phyloP scores from a whole-genome alignment of 30 jellyfish, hydroid and myxozoan species.

The Chrysaora quinquecirrha region DNA sequence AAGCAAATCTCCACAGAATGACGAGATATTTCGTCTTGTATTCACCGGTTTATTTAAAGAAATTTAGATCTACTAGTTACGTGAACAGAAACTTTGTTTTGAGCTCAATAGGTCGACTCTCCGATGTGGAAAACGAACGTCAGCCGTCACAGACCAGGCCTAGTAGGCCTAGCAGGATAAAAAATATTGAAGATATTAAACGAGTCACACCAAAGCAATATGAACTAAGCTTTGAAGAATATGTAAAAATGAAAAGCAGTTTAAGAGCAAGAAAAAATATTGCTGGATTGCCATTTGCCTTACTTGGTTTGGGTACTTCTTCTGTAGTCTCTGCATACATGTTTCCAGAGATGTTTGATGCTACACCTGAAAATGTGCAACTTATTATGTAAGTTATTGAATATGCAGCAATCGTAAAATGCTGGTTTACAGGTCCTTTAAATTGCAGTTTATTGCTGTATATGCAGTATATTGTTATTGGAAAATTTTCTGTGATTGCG shows the following conservation, averaged over 20 bases:
- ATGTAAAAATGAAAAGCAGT: constrained; percentile 67
- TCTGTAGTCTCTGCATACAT: constrained; percentile 93
- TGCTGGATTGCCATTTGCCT: constrained; percentile 95
- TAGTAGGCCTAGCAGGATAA: constrained; percentile 1
- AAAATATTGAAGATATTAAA: constrained; percentile 16
- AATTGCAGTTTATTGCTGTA: too few relatives aligned
- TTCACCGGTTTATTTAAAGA: too few relatives aligned
- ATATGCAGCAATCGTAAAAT: too few relatives aligned
- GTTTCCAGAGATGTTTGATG: constrained; percentile 99
- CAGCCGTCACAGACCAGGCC: background rate
- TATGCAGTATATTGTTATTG: too few relatives aligned
- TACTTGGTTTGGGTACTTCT: constrained; percentile 79
- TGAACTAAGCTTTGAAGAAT: constrained; percentile 77
- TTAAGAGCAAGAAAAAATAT: constrained; percentile 82
- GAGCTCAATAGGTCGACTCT: too few relatives aligned
- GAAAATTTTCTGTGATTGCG: too few relatives aligned
- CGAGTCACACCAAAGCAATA: constrained; percentile 52
- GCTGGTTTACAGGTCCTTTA: too few relatives aligned
- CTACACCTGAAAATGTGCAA: constrained; percentile 97
- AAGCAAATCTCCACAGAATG: too few relatives aligned
- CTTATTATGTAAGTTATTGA: constrained; percentile 80
- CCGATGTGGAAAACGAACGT: too few relatives aligned
- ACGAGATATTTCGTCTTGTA: too few relatives aligned
- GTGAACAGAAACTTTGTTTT: too few relatives aligned
- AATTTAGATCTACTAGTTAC: too few relatives aligned